Base-by-base conservation (phyloP, 2,113 vertebrate genomes). In the Emydura subglobosa region DNA sequence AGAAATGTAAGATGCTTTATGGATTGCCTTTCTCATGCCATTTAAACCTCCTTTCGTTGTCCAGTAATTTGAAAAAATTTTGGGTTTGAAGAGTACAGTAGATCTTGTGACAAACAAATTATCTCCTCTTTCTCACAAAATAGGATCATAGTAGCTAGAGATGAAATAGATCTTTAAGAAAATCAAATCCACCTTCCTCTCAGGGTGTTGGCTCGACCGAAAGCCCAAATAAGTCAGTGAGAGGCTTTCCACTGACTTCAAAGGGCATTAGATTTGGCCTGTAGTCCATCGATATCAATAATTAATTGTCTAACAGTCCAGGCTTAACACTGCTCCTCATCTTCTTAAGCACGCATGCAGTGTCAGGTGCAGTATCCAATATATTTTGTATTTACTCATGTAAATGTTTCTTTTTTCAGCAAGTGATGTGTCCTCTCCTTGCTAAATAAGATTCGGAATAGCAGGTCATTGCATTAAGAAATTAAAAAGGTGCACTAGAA, bases 1-100 rank as follows among this genome's bases (percentile, higher is more conserved):
- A 79, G 93, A 95, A 34, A 54, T 88, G 79, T 92, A 81, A 96
- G 87, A 94, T 39, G 79, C 17, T 97, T 95, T 94, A 93, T 86
- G 89, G 89, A 83, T 95, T 88, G 86, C 19, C 85, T 95, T 95
- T 95, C 79, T 95, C 92, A 95, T 97, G 93, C 83, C 94, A 96
- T 91, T 95, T 55, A 85, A 83, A 93, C 86, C 1, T 90, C 93
- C 95, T 96, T 94, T 82, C 89, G 79, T 95, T 90, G 95, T 55
- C 87, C 87, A 93, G 79, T 88, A 82, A 93, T 91, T 59, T 95
- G 82, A n/a, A 68, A n/a, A 68, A 68, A n/a, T 34, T 68, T n/a
- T 72, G 42, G 24, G 24, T 91, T 87, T 95, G 79, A 92, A 92
- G 94, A 95, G 42, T 96, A 85, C 68, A 3, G 0, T 88, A 96